A percentile compares a stretch with the other conserved stretches of the same genome.
Evolutionary conservation across 1,140 invertebrate species (phyloP).

Genomic region (Heliconius congener): DNA sequence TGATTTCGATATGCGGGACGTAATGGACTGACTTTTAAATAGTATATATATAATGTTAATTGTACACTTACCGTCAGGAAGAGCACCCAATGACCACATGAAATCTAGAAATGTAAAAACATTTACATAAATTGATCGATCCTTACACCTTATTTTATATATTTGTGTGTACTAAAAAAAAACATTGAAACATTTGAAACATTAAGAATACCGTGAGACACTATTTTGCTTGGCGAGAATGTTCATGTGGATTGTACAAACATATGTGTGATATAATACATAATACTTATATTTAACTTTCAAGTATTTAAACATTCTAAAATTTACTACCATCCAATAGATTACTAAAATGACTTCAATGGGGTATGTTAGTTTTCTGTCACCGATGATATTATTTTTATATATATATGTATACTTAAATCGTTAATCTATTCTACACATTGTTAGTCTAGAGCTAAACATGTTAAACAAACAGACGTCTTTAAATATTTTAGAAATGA

Average conservation of each 20-base stretch:
- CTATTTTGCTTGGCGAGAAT: constrained; percentile 79
- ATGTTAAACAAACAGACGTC: constrained; percentile 81
- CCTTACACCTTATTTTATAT: constrained; percentile 72
- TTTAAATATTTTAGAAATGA: constrained; percentile 78
- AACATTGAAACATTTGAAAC: constrained; percentile 51
- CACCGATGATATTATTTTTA: constrained; percentile 54
- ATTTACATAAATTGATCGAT: constrained; percentile 82
- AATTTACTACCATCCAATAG: constrained; percentile 55
- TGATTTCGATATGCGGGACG: constrained; percentile 55
- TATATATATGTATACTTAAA: constrained; percentile 50
- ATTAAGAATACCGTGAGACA: constrained; percentile 72
- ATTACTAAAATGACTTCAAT: constrained; percentile 55
- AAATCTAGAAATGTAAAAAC: constrained; percentile 95
- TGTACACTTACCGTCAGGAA: constrained; percentile 94
- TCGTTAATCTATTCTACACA: constrained; percentile 79
- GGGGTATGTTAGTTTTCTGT: constrained; percentile 73
- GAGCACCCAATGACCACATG: constrained; percentile 98
- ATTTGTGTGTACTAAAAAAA: constrained; percentile 51
- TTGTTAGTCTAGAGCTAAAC: constrained; percentile 80
- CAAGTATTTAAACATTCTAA: constrained; percentile 60
- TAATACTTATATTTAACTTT: constrained; percentile 52
- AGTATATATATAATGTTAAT: constrained; percentile 57
- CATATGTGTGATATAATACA: constrained; percentile 53
- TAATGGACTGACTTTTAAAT: constrained; percentile 53
- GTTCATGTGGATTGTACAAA: constrained; percentile 49